Percentiles rank a stretch among this genome's conserved stretches.
Conservation (phyloP, 2,113 vertebrate genomes). For the Mesocricetus auratus region DNA sequence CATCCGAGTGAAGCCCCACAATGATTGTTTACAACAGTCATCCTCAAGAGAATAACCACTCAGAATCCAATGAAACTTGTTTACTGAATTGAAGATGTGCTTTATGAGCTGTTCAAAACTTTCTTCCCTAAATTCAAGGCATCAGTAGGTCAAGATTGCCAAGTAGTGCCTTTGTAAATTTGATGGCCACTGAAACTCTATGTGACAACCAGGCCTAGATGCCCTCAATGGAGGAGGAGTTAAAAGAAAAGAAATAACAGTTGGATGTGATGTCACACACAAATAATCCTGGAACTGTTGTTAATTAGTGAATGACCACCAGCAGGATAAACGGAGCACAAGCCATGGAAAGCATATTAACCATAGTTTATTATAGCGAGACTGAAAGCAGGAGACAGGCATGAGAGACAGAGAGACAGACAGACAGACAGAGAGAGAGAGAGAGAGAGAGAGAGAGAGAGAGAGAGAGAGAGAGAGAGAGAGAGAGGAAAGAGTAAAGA, state of each 20-base stretch:
- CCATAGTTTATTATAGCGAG: too few relatives aligned
- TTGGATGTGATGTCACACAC: not conserved
- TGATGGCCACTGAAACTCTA: accelerated
- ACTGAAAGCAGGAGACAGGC: too few relatives aligned
- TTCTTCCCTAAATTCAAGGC: not conserved
- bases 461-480: too few relatives aligned
- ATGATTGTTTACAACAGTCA: not conserved
- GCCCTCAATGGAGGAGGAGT: not conserved
- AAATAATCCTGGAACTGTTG: not conserved
- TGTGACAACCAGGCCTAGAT: constrained; percentile 7
- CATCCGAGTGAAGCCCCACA: too few relatives aligned
- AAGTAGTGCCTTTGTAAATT: constrained; percentile 3
- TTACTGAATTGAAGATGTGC: constrained; percentile 25
- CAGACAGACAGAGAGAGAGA: too few relatives aligned
- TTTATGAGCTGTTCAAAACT: not conserved
- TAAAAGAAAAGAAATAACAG: not conserved
- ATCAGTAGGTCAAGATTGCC: accelerated
- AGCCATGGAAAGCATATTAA: too few relatives aligned
- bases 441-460: too few relatives aligned
- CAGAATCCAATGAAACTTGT: not conserved
- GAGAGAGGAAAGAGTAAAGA: too few relatives aligned
- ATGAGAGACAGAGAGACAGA: too few relatives aligned
- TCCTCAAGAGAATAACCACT: not conserved
- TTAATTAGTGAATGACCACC: too few relatives aligned
- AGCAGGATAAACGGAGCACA: too few relatives aligned